A percentile compares a stretch with the other conserved stretches of the same genome.
These are phyloP conservation scores for Connochaetes taurinus DNA, from an alignment of 2,113 vertebrate species.

Conservation along the genomic window DNA sequence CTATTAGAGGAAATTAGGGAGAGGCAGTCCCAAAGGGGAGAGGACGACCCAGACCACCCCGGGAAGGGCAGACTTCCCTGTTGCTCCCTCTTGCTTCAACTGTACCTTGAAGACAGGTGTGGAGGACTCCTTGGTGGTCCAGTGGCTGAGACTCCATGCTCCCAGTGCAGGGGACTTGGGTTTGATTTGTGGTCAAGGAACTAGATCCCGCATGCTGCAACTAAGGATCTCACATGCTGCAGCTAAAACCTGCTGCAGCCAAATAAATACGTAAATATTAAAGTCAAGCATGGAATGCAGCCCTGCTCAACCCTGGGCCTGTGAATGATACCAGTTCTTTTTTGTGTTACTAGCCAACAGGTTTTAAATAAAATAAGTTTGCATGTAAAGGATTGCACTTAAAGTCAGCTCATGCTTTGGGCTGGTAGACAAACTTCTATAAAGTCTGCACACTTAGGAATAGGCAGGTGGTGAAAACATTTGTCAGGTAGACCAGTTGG, in stretches of 20 bases:
- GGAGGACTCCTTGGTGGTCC: background rate
- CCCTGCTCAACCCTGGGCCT: background rate
- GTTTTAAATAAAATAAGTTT: background rate
- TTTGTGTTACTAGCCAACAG: background rate
- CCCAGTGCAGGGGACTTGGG: background rate
- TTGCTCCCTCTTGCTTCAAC: background rate
- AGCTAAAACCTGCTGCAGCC: background rate
- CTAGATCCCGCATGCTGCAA: background rate
- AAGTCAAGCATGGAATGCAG: background rate
- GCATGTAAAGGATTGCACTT: background rate
- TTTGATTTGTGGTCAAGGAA: background rate
- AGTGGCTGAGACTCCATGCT: background rate
- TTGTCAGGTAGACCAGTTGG: constrained; percentile 26
- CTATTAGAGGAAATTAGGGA: background rate
- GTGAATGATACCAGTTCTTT: background rate
- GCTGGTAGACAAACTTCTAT: background rate
- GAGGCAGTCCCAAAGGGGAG: background rate
- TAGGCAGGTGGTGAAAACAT: background rate
- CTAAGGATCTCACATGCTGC: background rate
- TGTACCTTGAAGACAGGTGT: background rate
- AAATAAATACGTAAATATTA: background rate
- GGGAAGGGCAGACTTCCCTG: background rate
- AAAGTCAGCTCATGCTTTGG: background rate
- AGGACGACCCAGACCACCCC: background rate
- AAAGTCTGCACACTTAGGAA: background rate